Evolutionary conservation across 2,113 vertebrate genomes (phyloP), one percentile per base, ranked within the genome.

Genomic region (Trematocara macrostoma): DNA sequence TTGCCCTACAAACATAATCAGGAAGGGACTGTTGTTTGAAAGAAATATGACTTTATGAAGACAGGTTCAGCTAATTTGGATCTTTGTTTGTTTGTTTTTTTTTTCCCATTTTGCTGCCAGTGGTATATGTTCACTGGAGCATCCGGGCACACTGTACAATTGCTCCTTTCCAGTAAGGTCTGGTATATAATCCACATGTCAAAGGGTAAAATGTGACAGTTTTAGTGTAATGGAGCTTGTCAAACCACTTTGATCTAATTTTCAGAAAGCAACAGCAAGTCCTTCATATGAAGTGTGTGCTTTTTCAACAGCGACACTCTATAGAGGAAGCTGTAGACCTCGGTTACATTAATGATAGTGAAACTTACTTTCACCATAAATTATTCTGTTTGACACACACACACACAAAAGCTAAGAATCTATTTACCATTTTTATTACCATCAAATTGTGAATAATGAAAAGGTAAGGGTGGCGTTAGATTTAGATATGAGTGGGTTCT

Each of bases 51-150:
- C 23, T 18, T 49, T n/a, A 31, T 18, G 69, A 47, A 74, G 42
- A 74, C 42, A 0, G 15, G 8, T 18, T 47, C 20, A 26, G 26
- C 83, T 93, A 76, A 92, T 85, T 92, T 92, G 80, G 87, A 90
- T 91, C 84, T 88, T 87, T 88, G 80, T 91, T 55, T 14, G 3
- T 55, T 56, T 34, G 0, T 2, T 29, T 57, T 59, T 64, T 11
- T 40, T 52, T 74, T 45, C 76, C 26, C 81, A 61, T 86, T 81
- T 84, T 84, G 74, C 85, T 81, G 82, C 84, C 76, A 79, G 57
- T 8, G 0, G 80, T 59, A 80, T 85, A 80, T 85, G 85, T 47
- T 57, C 82, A 81, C 71, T 82, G 76, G 56, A 85, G 64, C 84
- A 79, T 89, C 84, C 9, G 23, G 56, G 35, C 59, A 26, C 16